Conservation (phyloP, 2,888 invertebrate genomes). For the Desoria tigrina region DNA sequence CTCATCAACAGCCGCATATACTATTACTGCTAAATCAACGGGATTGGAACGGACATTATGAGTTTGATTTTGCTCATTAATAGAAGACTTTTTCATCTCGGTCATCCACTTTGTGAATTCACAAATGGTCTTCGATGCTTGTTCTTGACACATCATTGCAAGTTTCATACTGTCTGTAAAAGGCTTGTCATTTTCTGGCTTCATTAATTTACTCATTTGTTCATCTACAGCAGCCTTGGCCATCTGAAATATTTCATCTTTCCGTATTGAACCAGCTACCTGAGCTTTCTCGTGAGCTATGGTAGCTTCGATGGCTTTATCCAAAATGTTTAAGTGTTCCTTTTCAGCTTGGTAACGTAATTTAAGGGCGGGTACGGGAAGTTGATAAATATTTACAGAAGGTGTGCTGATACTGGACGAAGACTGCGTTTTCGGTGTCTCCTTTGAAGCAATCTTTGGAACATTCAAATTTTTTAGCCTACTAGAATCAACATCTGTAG, state of each 20-base stretch:
- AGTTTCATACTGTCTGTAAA: slow-evolving; percentile 6
- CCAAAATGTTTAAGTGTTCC: slow-evolving; percentile 32
- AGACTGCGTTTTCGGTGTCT: neutral
- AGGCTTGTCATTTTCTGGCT: neutral
- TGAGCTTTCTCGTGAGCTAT: slow-evolving; percentile 13
- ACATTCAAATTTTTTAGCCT: neutral
- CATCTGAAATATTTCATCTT: slow-evolving; percentile 9
- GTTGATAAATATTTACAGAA: neutral
- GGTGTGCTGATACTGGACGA: slow-evolving; percentile 9
- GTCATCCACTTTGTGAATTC: slow-evolving; percentile 37
- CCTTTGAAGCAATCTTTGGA: neutral
- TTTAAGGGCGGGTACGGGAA: slow-evolving; percentile 34
- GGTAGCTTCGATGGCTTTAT: slow-evolving; percentile 29
- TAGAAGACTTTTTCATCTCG: slow-evolving; percentile 24
- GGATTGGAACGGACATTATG: slow-evolving; percentile 23
- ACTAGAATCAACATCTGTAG: neutral
- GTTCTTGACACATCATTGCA: slow-evolving; percentile 34
- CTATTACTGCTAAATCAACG: slow-evolving; percentile 30
- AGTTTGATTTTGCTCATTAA: slow-evolving; percentile 13
- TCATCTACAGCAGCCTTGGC: slow-evolving; percentile 13
- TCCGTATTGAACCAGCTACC: neutral
- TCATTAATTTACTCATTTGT: too few relatives aligned
- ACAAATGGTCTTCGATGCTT: slow-evolving; percentile 37
- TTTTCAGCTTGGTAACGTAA: slow-evolving; percentile 33
- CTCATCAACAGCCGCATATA: slow-evolving; percentile 39